Base-by-base conservation (phyloP, 2,888 invertebrate genomes). In the Polylopha cassiicola region DNA sequence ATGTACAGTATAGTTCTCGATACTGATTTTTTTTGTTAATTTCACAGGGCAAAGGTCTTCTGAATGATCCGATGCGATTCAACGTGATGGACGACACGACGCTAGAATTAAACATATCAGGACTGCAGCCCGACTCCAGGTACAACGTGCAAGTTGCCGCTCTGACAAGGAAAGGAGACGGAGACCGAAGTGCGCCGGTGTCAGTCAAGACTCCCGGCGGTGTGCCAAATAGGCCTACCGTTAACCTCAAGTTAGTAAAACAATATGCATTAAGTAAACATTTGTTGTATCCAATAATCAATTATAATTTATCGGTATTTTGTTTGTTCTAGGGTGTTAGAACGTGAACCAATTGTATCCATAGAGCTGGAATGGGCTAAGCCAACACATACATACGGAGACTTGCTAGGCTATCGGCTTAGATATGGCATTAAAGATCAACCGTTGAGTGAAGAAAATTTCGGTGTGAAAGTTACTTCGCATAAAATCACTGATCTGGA, bases 111-210 rank as follows among this genome's bases (percentile, higher is more conserved):
- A 95, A 95, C 69, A 91, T 98, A 33, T 92, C 93, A 7, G 95
- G 94, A 7, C 87, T 99, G 26, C 96, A 98, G 73, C 98, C 99
- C 2, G 98, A 99, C 66, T 97, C 99, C 0, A 90, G 91, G 57
- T 99, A 99, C 81, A 92, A 92, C 37, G 92, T 98, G 42, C 95
- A 97, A 86, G 97, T 99, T 42, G 97, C 97, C 0, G 99, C 98
- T 0, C 87, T 98, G 45, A 99, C 99, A 2, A 89, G 97, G 47
- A 97, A 97, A 75, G 99, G 99, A 24, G 99, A 99, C 73, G 99
- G 99, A 10, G 94, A 95, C 72, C 88, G 97, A 50, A 97, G 97
- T 68, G 85, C 91, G 44, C 93, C 95, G 13, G 93, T 93, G 39
- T 90, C 90, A 44, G 92, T 96, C 2, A 93, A 91, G 76, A 99